Conservation (phyloP, 2,797 vertebrate genomes). For the Darevskia nairensis region DNA sequence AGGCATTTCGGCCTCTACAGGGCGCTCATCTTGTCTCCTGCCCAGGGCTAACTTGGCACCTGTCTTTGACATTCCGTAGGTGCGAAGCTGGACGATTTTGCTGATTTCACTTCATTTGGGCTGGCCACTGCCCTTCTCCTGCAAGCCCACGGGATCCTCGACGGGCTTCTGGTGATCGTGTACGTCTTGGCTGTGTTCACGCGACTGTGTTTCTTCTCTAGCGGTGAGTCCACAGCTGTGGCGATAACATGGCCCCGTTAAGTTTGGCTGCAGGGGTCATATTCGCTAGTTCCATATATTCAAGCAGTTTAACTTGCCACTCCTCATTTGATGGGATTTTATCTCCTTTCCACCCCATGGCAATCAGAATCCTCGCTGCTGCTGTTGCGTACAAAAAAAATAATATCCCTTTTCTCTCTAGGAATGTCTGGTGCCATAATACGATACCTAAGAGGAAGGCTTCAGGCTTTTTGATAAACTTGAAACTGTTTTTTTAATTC, state of each 20-base stretch:
- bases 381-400: no score
- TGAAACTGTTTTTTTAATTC: no score
- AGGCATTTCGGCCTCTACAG: no score
- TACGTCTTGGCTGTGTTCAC: conserved; percentile 88
- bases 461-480: no score
- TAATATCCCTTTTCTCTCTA: no score
- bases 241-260: neutral
- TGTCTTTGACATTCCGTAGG: conserved; percentile 74
- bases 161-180: conserved; percentile 84
- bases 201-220: conserved; percentile 90
- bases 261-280: neutral
- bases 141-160: conserved; percentile 82
- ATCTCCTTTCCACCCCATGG: no score
- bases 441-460: no score
- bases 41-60: neutral
- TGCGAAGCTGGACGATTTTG: conserved; percentile 91
- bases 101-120: conserved; percentile 93
- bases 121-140: conserved; percentile 90
- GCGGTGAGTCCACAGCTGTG: conserved; percentile 76
- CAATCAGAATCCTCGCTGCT: no score
- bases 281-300: no score
- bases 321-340: no score
- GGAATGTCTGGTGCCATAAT: no score
- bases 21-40: rapidly evolving
- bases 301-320: no score